Evolutionary conservation across 2,113 vertebrate species (phyloP).

Genomic region (Semnornis frantzii): DNA sequence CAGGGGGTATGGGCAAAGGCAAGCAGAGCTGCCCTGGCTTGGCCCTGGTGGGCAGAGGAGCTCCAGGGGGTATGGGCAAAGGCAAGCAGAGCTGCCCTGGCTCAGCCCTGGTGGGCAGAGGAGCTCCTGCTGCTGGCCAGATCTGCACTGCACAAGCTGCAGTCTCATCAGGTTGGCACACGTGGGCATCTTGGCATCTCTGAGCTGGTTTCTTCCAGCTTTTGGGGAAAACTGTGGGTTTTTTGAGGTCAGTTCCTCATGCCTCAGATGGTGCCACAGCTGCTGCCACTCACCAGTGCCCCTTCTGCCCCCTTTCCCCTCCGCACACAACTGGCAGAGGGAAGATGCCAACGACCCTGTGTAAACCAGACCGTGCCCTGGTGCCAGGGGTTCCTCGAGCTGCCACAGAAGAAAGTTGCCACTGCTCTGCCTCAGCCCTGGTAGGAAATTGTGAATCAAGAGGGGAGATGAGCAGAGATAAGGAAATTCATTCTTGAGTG

Average conservation of each 20-base stretch:
- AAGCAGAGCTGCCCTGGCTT: neutral
- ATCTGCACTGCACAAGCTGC: neutral
- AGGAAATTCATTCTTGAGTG: neutral
- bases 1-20: neutral
- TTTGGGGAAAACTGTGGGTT: neutral
- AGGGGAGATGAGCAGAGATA: neutral
- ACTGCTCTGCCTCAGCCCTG: neutral
- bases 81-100: neutral
- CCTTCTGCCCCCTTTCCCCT: neutral
- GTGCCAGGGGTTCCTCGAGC: neutral
- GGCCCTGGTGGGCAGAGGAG: neutral
- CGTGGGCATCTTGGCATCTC: neutral
- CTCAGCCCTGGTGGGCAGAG: neutral
- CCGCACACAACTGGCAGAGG: neutral
- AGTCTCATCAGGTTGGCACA: neutral
- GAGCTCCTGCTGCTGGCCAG: neutral
- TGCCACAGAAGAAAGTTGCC: neutral
- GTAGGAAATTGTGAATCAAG: neutral
- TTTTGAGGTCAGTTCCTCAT: conserved; percentile 31
- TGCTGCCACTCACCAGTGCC: neutral
- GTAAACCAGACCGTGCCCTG: neutral
- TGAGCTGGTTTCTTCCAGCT: neutral
- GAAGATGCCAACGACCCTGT: neutral
- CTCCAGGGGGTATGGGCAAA: neutral
- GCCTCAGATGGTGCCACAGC: neutral